Evolutionary conservation across 2,113 vertebrate genomes (phyloP).

Genomic region (Alligator mississippiensis): DNA sequence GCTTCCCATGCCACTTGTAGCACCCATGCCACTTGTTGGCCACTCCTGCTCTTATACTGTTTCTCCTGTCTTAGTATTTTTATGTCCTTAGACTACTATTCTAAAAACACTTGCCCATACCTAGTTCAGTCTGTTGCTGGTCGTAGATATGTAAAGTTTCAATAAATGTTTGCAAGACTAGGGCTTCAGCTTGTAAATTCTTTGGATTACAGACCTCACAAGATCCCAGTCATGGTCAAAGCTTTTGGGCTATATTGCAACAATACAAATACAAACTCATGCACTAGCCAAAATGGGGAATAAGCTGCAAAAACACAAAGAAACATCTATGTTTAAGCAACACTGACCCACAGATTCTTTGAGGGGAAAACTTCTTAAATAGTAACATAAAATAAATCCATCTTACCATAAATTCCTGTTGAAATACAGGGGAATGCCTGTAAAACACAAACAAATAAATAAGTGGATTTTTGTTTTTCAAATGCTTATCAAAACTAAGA

Average conservation of each 20-base stretch:
- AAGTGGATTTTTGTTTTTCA: slow-evolving; percentile 27
- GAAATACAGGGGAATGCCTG: slow-evolving; percentile 99
- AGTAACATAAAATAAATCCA: not conserved
- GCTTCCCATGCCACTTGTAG: too few species aligned
- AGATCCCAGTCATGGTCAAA: not conserved
- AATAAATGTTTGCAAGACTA: not conserved
- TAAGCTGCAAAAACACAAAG: not conserved
- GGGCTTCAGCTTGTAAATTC: not conserved
- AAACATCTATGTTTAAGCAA: not conserved
- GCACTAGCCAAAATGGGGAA: not conserved
- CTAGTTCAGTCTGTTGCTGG: rapidly evolving
- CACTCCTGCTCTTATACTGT: not conserved
- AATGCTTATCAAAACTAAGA: slow-evolving; percentile 25
- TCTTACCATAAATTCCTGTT: slow-evolving; percentile 98
- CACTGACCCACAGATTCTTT: not conserved
- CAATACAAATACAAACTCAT: not conserved
- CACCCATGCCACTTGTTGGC: too few species aligned
- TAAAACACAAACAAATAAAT: slow-evolving; percentile 72
- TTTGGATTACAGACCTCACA: not conserved
- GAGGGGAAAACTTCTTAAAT: slow-evolving; percentile 25
- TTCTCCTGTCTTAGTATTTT: not conserved
- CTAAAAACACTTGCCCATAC: not conserved
- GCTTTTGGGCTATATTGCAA: not conserved
- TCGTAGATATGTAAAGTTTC: not conserved
- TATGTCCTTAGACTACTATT: not conserved